phyloP scores from a whole-genome alignment of 1,140 invertebrate species.

The Drosophila yakuba region DNA sequence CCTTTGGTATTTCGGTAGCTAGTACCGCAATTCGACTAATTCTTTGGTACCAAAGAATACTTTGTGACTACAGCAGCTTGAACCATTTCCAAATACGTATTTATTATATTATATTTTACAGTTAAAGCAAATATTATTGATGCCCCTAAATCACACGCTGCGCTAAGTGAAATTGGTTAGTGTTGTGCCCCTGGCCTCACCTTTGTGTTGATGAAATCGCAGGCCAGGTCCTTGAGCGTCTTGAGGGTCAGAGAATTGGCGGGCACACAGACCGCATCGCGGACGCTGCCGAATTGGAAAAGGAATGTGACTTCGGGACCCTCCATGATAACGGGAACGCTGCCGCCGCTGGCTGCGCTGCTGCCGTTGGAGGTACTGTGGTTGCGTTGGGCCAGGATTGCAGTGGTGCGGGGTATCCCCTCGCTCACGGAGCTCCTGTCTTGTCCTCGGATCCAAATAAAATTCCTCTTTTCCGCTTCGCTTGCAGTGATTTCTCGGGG shows the following conservation, averaged over 20 bases:
- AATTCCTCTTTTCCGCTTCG: conserved; percentile 42
- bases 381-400: conserved; percentile 72
- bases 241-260: conserved; percentile 93
- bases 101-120: background rate
- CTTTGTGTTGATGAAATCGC: conserved; percentile 97
- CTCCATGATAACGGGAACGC: conserved; percentile 86
- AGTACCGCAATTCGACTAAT: background rate
- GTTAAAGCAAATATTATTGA: no score
- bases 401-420: conserved; percentile 19
- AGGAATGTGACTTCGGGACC: conserved; percentile 94
- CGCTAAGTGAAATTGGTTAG: no score
- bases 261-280: conserved; percentile 94
- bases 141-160: no score
- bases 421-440: conserved; percentile 10
- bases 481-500: conserved; percentile 25
- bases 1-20: background rate
- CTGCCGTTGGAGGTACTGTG: conserved; percentile 57
- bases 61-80: no score
- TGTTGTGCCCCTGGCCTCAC: conserved; percentile 85
- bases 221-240: conserved; percentile 96
- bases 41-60: no score
- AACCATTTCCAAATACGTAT: no score
- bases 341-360: conserved; percentile 43
- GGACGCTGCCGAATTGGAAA: conserved; percentile 96
- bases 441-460: conserved; percentile 43